Evolutionary conservation across 1,140 invertebrate species (phyloP), one percentile per base, ranked within the genome.

Genomic region (Trachymyrmex cornetzi): DNA sequence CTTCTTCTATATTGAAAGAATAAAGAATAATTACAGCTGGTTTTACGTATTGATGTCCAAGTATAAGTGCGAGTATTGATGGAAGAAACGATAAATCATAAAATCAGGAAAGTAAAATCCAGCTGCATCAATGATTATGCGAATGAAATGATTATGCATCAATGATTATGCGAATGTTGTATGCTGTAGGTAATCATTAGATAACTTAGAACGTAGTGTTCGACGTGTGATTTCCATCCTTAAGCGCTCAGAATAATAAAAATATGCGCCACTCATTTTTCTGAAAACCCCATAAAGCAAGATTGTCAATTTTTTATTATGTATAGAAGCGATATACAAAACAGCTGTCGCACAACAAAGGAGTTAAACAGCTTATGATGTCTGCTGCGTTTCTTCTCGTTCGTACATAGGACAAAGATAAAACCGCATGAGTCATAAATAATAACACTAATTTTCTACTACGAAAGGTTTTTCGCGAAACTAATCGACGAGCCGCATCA

Each of bases 41-140:
- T 74, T 48, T 59, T 5, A 81, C 16, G 22, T 61, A n/a, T 75
- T 24, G 24, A 12, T 30, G 16, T 61, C 22, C 55, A 53, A 66
- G 27, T 69, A 19, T 19, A 69, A 1, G 14, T n/a, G 30, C 53
- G 34, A 74, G 59, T 59, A 72, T 82, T 16, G 24, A 59, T 30
- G 67, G 22, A 30, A 27, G 66, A 61, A 48, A 14, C 6, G 16
- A 30, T 74, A 59, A 22, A 81, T 57, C 64, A n/a, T 48, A 53
- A 71, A 44, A 50, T 57, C 34, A 24, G 72, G 66, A 81, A 71
- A 81, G 53, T 59, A 71, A 71, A 71, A 57, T 57, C 34, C 22
- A 64, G 59, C 61, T 48, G n/a, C 77, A 53, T 81, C 66, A 79
- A 53, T 12, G 9, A 44, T 44, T 7, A 44, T 44, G 38, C 27